phyloP scores from a whole-genome alignment of 1,140 invertebrate species.

The Habropoda laboriosa region DNA sequence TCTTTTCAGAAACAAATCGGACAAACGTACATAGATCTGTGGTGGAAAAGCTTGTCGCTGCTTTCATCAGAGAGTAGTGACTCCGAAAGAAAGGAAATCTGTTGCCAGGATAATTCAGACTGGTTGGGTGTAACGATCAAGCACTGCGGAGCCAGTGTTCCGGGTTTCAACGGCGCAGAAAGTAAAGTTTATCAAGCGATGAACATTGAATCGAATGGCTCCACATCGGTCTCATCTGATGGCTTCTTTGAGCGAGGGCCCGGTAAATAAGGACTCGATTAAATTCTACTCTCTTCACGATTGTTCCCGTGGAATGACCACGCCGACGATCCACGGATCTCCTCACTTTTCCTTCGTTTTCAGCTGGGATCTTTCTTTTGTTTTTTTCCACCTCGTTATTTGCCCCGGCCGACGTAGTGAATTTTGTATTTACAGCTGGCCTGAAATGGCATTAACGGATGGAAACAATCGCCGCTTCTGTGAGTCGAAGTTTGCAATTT shows the following conservation, averaged over 20 bases:
- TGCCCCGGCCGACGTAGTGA: not conserved
- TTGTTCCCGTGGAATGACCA: slow-evolving; percentile 51
- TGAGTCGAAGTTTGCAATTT: not conserved
- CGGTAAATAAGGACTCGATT: slow-evolving; percentile 66
- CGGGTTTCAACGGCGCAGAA: slow-evolving; percentile 20
- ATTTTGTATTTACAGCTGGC: not conserved
- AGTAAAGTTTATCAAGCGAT: slow-evolving; percentile 50
- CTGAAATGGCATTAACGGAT: not conserved
- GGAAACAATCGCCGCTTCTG: not conserved
- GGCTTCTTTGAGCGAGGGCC: slow-evolving; percentile 58
- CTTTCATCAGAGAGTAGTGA: not conserved
- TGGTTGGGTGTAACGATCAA: not conserved
- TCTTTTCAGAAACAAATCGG: too few relatives aligned
- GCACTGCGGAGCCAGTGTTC: not conserved
- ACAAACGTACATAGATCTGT: too few relatives aligned
- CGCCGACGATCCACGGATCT: not conserved
- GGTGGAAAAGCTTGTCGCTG: too few relatives aligned
- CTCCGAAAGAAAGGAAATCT: not conserved
- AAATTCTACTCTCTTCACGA: slow-evolving; percentile 61
- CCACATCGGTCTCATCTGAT: slow-evolving; percentile 58
- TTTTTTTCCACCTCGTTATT: slow-evolving; percentile 4
- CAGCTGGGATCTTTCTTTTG: slow-evolving; percentile 9
- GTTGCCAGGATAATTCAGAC: not conserved
- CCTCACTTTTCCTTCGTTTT: not conserved
- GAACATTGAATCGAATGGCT: slow-evolving; percentile 51